Conservation (phyloP, 2,797 vertebrate genomes). For the Notolepis coatsorum region DNA sequence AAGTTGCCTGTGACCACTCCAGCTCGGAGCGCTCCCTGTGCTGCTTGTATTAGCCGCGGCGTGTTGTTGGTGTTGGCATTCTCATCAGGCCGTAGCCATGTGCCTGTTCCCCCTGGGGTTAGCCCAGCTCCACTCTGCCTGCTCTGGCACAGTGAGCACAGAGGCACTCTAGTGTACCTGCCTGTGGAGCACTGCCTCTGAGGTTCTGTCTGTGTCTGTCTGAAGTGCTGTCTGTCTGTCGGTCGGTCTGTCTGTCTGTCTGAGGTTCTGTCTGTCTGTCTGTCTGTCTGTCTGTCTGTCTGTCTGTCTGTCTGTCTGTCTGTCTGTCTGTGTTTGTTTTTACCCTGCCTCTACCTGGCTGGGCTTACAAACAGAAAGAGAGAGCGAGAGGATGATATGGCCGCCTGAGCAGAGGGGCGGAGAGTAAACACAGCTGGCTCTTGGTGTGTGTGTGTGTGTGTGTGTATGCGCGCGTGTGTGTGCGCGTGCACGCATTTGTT, state of each 20-base stretch:
- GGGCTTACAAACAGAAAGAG: conserved; percentile 41
- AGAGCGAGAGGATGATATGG: conserved; percentile 44
- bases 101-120: not conserved
- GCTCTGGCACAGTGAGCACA: conserved; percentile 4
- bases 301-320: conserved; percentile 5
- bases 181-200: conserved; percentile 26
- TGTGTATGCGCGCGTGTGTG: conserved; percentile 19
- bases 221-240: not conserved
- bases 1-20: not conserved
- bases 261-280: not conserved
- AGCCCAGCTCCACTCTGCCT: not conserved
- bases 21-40: not conserved
- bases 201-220: too few relatives aligned
- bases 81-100: not conserved
- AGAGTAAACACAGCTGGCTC: conserved; percentile 74
- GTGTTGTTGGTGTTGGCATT: not conserved
- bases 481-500: conserved; percentile 19
- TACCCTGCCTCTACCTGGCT: conserved; percentile 49
- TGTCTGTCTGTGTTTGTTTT: conserved; percentile 64
- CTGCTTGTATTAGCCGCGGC: not conserved
- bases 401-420: conserved; percentile 28
- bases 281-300: not conserved
- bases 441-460: conserved; percentile 19
- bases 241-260: not conserved
- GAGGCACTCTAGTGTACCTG: conserved; percentile 16